Percentiles rank a stretch among this genome's conserved stretches.
These are phyloP conservation scores for Orestias chungarensis DNA, from an alignment of 2,797 vertebrate genomes.

Conservation along the genomic window DNA sequence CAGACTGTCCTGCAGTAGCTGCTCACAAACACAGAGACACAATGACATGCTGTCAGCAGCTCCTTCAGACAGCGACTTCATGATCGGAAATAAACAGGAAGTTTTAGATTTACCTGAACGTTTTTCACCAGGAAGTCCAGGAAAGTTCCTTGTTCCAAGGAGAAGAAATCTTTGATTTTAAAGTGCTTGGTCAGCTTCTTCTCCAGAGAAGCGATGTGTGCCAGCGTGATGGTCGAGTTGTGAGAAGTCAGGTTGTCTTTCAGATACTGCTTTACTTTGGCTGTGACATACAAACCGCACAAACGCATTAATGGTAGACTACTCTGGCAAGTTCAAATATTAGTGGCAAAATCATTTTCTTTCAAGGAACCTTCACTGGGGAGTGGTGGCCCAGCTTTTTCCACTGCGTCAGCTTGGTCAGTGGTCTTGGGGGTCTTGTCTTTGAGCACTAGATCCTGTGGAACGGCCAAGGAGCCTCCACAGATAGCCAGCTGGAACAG, in stretches of 20 bases:
- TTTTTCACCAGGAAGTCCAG: slow-evolving; percentile 80
- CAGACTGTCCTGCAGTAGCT: slow-evolving; percentile 78
- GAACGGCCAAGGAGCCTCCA: slow-evolving; percentile 78
- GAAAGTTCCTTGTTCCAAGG: slow-evolving; percentile 77
- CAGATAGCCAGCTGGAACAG: slow-evolving; percentile 84
- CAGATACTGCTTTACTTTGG: slow-evolving; percentile 73
- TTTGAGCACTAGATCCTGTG: slow-evolving; percentile 75
- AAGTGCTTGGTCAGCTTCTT: slow-evolving; percentile 77
- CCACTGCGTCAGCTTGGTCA: slow-evolving; percentile 36
- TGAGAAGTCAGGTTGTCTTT: slow-evolving; percentile 67
- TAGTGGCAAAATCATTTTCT: background rate
- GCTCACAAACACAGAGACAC: slow-evolving; percentile 11
- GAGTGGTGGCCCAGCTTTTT: slow-evolving; percentile 34
- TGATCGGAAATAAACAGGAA: background rate
- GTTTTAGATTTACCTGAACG: slow-evolving; percentile 60
- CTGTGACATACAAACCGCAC: slow-evolving; percentile 57
- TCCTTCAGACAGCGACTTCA: background rate
- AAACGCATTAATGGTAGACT: background rate
- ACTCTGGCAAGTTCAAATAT: background rate
- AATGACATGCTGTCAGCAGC: background rate
- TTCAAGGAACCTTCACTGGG: slow-evolving; percentile 76
- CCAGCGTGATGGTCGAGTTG: slow-evolving; percentile 64
- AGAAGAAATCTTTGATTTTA: slow-evolving; percentile 72
- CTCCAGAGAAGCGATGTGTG: slow-evolving; percentile 72
- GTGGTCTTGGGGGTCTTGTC: slow-evolving; percentile 62